Evolutionary conservation across 2,888 invertebrate species (phyloP).

Genomic region (Mythimna vitellina): DNA sequence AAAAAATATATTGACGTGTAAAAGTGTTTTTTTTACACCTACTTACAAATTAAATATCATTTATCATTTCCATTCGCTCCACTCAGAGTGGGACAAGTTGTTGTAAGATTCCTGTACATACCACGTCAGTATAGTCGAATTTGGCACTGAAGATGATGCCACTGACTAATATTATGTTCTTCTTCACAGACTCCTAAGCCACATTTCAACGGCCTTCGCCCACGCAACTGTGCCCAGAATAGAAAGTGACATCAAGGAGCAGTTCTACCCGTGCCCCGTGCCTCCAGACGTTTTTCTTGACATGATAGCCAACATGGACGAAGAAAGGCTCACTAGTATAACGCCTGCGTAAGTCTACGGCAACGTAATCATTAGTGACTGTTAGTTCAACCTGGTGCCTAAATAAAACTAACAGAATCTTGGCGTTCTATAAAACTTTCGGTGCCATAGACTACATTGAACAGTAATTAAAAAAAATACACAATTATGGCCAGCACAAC

Average conservation of each 20-base stretch:
- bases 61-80: too few species aligned
- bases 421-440: too few species aligned
- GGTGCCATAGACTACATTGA: too few species aligned
- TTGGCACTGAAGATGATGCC: background rate
- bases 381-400: background rate
- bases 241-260: constrained; percentile 52
- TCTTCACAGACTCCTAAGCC: constrained; percentile 65
- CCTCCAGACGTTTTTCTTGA: constrained; percentile 61
- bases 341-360: constrained; percentile 60
- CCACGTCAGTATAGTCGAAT: too few species aligned
- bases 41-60: too few species aligned
- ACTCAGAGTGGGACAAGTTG: background rate
- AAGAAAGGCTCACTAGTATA: constrained; percentile 51
- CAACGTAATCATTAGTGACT: constrained; percentile 37
- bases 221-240: constrained; percentile 78
- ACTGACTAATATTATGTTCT: constrained; percentile 2
- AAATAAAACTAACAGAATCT: too few species aligned
- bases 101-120: background rate
- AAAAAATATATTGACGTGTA: too few species aligned
- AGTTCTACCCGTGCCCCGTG: constrained; percentile 62
- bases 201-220: constrained; percentile 75
- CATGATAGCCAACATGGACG: constrained; percentile 59
- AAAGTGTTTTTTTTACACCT: too few species aligned
- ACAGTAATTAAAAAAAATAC: too few species aligned
- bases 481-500: too few species aligned